Evolutionary conservation across 2,888 invertebrate species (phyloP).

Genomic region (Brachyopa scutellaris): DNA sequence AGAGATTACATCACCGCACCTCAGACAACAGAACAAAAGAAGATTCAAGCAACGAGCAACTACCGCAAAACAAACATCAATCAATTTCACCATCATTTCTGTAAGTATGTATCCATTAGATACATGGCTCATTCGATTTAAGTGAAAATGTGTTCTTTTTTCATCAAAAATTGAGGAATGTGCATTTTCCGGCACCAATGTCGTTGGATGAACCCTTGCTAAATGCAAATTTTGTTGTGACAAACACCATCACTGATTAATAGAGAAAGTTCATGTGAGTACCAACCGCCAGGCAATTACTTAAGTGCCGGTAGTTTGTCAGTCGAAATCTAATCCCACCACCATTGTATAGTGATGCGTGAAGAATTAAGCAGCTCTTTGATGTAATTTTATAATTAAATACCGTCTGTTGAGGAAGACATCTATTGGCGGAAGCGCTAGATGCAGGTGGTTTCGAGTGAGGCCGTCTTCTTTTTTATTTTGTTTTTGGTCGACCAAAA

Average conservation of each 20-base stretch:
- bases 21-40: conserved; percentile 24
- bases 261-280: conserved; percentile 25
- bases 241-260: conserved; percentile 4
- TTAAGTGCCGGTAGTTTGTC: conserved; percentile 3
- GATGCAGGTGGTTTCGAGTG: not conserved
- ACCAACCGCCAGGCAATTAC: not conserved
- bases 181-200: conserved; percentile 21
- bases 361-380: not conserved
- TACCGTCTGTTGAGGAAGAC: not conserved
- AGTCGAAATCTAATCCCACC: not conserved
- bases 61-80: not conserved
- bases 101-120: not conserved
- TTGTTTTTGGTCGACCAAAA: not conserved
- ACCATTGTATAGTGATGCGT: not conserved
- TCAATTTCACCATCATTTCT: not conserved
- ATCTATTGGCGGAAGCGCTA: conserved; percentile 7
- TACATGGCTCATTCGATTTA: conserved; percentile 5
- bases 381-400: conserved; percentile 35
- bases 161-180: conserved; percentile 1
- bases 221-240: conserved; percentile 45
- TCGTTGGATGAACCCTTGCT: conserved; percentile 28
- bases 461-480: not conserved
- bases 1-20: conserved; percentile 34
- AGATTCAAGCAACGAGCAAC: not conserved
- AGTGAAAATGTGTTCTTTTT: conserved; percentile 20